Conservation (phyloP, 2,888 invertebrate species). For the Drosophila nr. perissopoda region DNA sequence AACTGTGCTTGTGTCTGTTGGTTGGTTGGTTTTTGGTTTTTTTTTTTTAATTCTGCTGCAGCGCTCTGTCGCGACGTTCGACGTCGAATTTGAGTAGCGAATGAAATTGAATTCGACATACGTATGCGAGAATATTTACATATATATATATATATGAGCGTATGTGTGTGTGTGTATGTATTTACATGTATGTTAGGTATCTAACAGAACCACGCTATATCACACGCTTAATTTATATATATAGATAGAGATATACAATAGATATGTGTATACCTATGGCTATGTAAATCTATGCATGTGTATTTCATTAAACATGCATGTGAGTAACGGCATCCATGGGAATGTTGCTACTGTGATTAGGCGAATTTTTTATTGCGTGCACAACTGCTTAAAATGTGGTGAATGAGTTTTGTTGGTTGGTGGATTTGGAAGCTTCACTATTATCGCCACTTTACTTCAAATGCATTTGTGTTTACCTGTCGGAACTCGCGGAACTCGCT, state of each 20-base stretch:
- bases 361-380: constrained; percentile 58
- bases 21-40: constrained; percentile 13
- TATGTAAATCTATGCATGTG: constrained; percentile 15
- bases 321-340: constrained; percentile 32
- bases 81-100: constrained; percentile 39
- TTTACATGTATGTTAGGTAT: constrained; percentile 30
- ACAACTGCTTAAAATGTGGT: constrained; percentile 49
- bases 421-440: constrained; percentile 57
- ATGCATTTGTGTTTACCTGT: constrained; percentile 88
- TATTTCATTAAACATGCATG: constrained; percentile 31
- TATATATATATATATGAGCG: constrained; percentile 4
- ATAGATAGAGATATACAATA: constrained; percentile 24
- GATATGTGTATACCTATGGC: background rate
- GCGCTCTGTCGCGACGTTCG: constrained; percentile 26
- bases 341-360: constrained; percentile 22
- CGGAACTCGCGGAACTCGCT: constrained; percentile 95
- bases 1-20: constrained; percentile 42
- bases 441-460: constrained; percentile 25
- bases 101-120: constrained; percentile 53
- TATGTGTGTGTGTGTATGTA: background rate
- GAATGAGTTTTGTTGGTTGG: constrained; percentile 50
- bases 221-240: constrained; percentile 24
- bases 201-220: constrained; percentile 38
- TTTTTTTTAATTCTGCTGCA: constrained; percentile 37
- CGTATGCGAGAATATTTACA: constrained; percentile 18